These are phyloP conservation scores for Fregetta grallaria DNA, from an alignment of 2,113 vertebrate genomes.

Conservation along the genomic window DNA sequence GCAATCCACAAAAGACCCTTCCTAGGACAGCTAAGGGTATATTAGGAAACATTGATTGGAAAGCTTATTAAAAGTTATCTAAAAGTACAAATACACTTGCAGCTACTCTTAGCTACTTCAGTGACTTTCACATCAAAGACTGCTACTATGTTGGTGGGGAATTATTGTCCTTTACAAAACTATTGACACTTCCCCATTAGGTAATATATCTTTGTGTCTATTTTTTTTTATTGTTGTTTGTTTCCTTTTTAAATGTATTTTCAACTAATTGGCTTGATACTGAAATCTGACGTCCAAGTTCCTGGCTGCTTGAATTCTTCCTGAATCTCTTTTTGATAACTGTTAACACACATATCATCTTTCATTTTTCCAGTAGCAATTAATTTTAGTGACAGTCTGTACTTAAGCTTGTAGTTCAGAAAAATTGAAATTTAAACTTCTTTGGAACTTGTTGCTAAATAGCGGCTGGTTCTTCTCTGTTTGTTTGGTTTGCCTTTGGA, in stretches of 20 bases:
- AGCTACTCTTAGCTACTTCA: background rate
- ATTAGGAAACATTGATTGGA: background rate
- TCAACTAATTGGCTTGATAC: background rate
- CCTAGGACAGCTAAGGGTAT: background rate
- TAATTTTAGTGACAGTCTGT: background rate
- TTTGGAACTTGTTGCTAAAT: background rate
- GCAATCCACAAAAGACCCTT: background rate
- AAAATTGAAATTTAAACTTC: background rate
- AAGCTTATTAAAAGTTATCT: background rate
- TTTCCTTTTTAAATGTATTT: background rate
- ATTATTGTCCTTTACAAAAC: background rate
- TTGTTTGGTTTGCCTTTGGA: background rate
- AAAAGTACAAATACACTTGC: background rate
- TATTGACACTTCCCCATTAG: background rate
- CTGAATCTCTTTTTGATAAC: background rate
- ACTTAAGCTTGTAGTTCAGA: background rate
- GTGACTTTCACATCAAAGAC: background rate
- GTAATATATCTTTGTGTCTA: background rate
- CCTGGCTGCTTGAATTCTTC: background rate
- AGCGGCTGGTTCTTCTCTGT: background rate
- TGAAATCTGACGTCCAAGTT: background rate
- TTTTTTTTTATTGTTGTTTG: background rate
- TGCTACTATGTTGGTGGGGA: background rate
- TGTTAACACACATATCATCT: fast-evolving
- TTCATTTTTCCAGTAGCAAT: background rate